These are phyloP conservation scores for Drosophila melanogaster DNA, from an alignment of 1,140 invertebrate genomes.

Conservation along the genomic window DNA sequence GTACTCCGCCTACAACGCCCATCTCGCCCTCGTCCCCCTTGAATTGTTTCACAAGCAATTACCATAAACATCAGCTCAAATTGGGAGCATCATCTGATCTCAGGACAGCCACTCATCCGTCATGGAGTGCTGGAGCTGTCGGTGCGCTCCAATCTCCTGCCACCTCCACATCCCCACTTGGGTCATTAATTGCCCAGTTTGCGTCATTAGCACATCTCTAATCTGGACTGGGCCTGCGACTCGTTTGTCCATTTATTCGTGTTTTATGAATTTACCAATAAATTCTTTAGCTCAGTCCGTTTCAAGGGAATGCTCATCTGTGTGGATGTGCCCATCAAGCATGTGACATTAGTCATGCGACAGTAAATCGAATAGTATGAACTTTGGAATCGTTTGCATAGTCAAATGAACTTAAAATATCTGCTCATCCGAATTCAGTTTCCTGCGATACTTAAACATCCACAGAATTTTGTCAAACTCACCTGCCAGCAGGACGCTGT, in stretches of 20 bases:
- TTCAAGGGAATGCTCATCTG: conserved; percentile 15
- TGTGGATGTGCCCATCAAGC: conserved; percentile 5
- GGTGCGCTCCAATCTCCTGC: background rate
- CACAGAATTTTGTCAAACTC: conserved; percentile 34
- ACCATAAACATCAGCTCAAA: conserved; percentile 76
- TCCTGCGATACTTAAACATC: background rate
- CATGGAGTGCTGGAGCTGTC: conserved; percentile 39
- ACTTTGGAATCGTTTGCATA: background rate
- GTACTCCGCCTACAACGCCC: conserved; percentile 7
- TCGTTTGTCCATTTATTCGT: conserved; percentile 48
- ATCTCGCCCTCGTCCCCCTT: background rate
- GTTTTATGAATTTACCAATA: conserved; percentile 65
- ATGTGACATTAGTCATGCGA: background rate
- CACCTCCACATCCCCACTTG: conserved; percentile 8
- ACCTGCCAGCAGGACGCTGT: conserved; percentile 87
- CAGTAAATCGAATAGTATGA: background rate
- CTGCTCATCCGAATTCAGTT: background rate
- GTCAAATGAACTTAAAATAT: background rate
- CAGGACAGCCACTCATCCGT: conserved; percentile 49
- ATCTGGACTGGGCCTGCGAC: conserved; percentile 33
- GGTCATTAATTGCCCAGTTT: conserved; percentile 55
- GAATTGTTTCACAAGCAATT: conserved; percentile 74
- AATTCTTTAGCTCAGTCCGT: conserved; percentile 39
- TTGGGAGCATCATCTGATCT: conserved; percentile 65
- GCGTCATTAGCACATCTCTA: conserved; percentile 59